Evolutionary conservation across 2,113 vertebrate genomes (phyloP).

Genomic region (Haplochromis burtoni): DNA sequence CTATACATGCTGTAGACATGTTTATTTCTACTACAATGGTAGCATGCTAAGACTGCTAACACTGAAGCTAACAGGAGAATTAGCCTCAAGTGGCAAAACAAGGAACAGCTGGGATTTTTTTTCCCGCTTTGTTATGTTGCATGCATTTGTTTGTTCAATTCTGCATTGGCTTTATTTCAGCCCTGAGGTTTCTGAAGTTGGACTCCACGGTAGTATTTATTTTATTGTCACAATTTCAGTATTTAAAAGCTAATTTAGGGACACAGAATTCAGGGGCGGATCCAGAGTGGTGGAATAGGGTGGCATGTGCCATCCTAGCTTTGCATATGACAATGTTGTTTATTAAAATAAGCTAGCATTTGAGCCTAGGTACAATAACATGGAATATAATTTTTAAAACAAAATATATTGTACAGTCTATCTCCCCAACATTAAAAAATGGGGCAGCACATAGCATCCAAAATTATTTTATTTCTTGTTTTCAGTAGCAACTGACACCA

Average conservation of each 20-base stretch:
- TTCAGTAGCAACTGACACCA: not conserved
- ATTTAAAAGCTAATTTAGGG: not conserved
- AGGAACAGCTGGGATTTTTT: not conserved
- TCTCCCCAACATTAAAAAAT: not conserved
- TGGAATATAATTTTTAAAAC: not conserved
- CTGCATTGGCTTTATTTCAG: not conserved
- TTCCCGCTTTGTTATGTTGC: accelerated
- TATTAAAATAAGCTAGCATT: not conserved
- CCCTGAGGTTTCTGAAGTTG: not conserved
- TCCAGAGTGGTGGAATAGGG: not conserved
- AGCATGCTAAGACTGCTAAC: not conserved
- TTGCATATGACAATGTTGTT: not conserved
- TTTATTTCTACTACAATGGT: not conserved
- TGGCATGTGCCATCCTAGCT: not conserved
- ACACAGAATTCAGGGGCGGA: accelerated
- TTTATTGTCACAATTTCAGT: not conserved
- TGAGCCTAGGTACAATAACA: not conserved
- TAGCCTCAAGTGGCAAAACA: not conserved
- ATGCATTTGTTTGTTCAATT: not conserved
- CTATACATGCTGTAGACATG: not conserved
- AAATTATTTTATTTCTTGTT: accelerated
- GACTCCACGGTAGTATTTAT: not conserved
- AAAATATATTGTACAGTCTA: not conserved
- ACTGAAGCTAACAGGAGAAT: not conserved
- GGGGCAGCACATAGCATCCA: not conserved